phyloP scores from a whole-genome alignment of 2,113 vertebrate genomes.

The Anguilla japonica region DNA sequence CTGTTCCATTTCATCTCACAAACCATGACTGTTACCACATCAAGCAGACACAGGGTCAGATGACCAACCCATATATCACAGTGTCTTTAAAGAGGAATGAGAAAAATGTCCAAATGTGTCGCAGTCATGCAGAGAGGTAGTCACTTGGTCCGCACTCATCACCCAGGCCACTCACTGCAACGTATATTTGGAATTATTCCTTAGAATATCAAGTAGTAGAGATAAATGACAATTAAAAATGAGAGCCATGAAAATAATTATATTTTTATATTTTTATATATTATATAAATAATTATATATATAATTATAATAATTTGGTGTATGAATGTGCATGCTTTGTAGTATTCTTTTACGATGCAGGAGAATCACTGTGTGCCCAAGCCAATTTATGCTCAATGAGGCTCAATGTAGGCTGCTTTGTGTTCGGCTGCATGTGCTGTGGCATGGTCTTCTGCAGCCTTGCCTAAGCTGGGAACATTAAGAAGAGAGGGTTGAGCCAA shows the following conservation, averaged over 20 bases:
- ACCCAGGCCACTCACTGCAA: too few relatives aligned
- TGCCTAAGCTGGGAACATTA: not conserved
- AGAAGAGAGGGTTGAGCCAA: not conserved
- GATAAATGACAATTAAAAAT: too few relatives aligned
- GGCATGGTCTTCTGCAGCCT: not conserved
- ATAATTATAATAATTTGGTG: too few relatives aligned
- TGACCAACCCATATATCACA: slow-evolving; percentile 27
- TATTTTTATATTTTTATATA: too few relatives aligned
- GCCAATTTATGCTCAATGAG: not conserved
- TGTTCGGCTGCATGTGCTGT: not conserved
- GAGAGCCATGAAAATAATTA: too few relatives aligned
- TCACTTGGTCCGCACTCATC: not conserved
- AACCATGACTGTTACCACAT: slow-evolving; percentile 41
- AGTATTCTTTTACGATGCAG: too few relatives aligned
- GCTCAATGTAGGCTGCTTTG: not conserved
- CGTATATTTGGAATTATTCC: too few relatives aligned
- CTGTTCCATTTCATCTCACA: slow-evolving; percentile 30
- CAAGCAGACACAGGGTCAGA: slow-evolving; percentile 26
- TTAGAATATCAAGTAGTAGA: too few relatives aligned
- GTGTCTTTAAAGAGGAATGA: not conserved
- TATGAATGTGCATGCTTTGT: too few relatives aligned
- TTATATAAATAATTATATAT: too few relatives aligned
- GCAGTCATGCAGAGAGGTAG: not conserved
- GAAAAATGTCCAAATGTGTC: not conserved
- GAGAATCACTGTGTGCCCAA: not conserved